Base-by-base conservation (phyloP, 2,797 vertebrate genomes). In the Coccyzus lansbergi region DNA sequence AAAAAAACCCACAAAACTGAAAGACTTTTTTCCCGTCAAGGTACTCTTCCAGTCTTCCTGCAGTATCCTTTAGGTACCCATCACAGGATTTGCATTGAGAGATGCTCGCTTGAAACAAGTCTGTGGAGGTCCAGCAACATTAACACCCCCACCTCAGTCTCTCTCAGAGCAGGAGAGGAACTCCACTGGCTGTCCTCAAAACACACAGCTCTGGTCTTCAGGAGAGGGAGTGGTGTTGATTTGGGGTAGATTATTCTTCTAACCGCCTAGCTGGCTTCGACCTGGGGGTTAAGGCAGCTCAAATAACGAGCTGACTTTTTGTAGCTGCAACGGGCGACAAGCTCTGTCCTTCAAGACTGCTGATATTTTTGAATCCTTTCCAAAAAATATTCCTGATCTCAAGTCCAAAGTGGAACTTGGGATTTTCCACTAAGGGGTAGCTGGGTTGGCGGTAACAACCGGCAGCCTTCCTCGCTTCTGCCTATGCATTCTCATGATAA, bases 401-500 rank as follows among this genome's bases (percentile, higher is more conserved):
- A 75, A 83, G 83, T 78, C 77, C 69, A 49, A 95, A 94, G 79
- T 68, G 83, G 85, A 94, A 94, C 86, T 91, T n/a, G 68, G 80
- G 76, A 89, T 94, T 90, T 86, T 62, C 83, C 6, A 0, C 40
- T 79, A 60, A 75, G 70, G 85, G 87, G 68, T 81, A 83, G 88
- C 71, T 48, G 92, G 75, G 64, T 52, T 88, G 78, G 92, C 10
- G 4, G 80, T 68, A 87, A 95, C 77, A 51, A 83, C 83, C 19
- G 3, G 44, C 84, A 91, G 69, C 67, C 62, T 93, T 83, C 67
- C 90, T 90, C 75, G 0, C 62, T 95, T 83, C 92, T 93, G 78
- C 78, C 90, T 80, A 88, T 92, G 90, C 84, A 93, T 95, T 94
- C 94, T 95, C 82, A 76, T 95, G 95, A 94, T 93, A 96, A 97